phyloP scores from a whole-genome alignment of 92 coral and sea anemone genomes.

The Montipora capitata region DNA sequence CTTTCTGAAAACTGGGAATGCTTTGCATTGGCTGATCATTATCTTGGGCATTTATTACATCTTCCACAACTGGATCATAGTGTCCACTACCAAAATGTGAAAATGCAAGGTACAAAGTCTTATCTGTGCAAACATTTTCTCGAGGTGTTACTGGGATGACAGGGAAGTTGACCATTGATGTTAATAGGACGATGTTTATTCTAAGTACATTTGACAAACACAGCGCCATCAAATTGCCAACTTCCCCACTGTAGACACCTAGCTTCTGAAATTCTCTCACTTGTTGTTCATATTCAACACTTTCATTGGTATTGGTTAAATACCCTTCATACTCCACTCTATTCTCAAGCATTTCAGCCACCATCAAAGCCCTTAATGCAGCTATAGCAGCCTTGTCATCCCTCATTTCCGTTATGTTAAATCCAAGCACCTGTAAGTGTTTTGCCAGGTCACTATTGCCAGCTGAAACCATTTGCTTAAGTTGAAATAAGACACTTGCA shows the following conservation, averaged over 20 bases:
- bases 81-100: constrained; percentile 63
- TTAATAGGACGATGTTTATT: constrained; percentile 35
- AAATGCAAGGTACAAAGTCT: constrained; percentile 62
- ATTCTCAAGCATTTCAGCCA: too few species aligned
- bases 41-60: not conserved
- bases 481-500: too few species aligned
- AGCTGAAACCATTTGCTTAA: too few species aligned
- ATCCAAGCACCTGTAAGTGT: too few species aligned
- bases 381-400: too few species aligned
- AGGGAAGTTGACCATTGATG: constrained; percentile 68
- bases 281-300: too few species aligned
- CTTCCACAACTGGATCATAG: constrained; percentile 71
- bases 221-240: constrained; percentile 51
- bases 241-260: constrained; percentile 50
- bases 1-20: constrained; percentile 14
- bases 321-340: too few species aligned
- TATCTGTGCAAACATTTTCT: constrained; percentile 21
- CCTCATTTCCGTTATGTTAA: too few species aligned
- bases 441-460: too few species aligned
- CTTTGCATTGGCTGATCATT: not conserved
- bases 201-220: constrained; percentile 44
- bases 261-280: not conserved
- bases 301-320: too few species aligned
- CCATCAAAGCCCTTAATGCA: too few species aligned
- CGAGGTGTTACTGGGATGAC: constrained; percentile 39